Base-by-base conservation (phyloP, 2,113 vertebrate species). In the Ceyx margarethae region DNA sequence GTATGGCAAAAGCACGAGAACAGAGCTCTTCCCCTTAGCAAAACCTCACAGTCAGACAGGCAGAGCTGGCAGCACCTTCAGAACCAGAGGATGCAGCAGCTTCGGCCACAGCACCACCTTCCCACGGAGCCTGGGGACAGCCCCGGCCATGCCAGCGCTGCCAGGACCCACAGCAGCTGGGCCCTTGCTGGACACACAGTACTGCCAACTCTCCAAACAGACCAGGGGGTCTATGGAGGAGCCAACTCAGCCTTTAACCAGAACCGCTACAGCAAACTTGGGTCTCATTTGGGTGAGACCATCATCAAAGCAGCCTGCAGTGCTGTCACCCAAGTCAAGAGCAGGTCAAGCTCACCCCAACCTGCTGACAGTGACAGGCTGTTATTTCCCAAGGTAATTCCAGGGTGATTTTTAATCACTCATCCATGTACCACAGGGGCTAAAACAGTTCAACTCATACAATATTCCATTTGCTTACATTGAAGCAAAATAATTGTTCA, bases 11-110 rank as follows among this genome's bases (percentile, higher is more conserved):
- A 51, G 58, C 33, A 3, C 23, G 14, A 18, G 57, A 28, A 29
- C 5, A 0, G 2, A 73, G 22, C 25, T 22, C 25, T 37, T 19
- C 45, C 18, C n/a, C 22, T 33, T 16, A 15, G 14, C 25, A 3
- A 31, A 35, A 16, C 76, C 21, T 10, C 53, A 10, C 25, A 20
- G 42, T 18, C 50, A 46, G 51, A 15, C 15, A 9, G 31, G 15
- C 42, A n/a, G 50, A n/a, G 57, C 3, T 37, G 18, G 20, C 61
- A 43, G 13, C 2, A 1, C 15, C 6, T 29, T 17, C 51, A 40
- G 15, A 53, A 10, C 20, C 18, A 31, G n/a, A 25, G 43, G 13
- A 26, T 23, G 53, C 10, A 7, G 13, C n/a, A 13, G 33, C 31
- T 29, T 72, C 9, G 35, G 23, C 14, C 3, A 10, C 17, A 25